Evolutionary conservation across 2,113 vertebrate species (phyloP).

Genomic region (Ammodytes marinus): DNA sequence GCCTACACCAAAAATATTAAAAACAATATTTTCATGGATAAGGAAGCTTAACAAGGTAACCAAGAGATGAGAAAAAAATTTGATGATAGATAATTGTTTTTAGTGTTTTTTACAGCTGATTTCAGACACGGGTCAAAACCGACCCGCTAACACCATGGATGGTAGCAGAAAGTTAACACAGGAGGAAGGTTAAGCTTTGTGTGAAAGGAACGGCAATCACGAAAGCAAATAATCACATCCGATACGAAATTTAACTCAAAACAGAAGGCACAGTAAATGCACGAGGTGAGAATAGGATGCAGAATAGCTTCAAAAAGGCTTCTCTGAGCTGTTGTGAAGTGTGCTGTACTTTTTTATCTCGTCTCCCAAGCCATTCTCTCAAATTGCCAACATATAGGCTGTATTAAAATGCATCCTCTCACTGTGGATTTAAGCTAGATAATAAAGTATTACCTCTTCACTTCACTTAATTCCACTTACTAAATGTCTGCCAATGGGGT

Average conservation of each 20-base stretch:
- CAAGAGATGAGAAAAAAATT: too few species aligned
- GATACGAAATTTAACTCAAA: background rate
- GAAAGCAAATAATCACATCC: background rate
- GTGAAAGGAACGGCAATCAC: background rate
- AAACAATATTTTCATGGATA: too few species aligned
- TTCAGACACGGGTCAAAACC: too few species aligned
- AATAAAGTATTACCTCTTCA: background rate
- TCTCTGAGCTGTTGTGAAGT: background rate
- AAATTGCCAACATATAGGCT: constrained; percentile 14
- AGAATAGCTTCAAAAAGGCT: background rate
- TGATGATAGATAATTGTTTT: too few species aligned
- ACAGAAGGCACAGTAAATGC: background rate
- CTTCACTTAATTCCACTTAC: too few species aligned
- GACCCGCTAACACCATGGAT: too few species aligned
- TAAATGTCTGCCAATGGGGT: too few species aligned
- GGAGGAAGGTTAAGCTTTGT: background rate
- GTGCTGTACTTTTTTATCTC: background rate
- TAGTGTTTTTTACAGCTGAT: too few species aligned
- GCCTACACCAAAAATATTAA: too few species aligned
- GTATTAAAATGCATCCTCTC: background rate
- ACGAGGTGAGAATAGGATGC: background rate
- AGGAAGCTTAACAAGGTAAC: too few species aligned
- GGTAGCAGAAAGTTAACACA: too few species aligned
- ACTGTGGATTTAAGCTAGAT: constrained; percentile 3
- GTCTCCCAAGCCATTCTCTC: too few species aligned